phyloP scores from a whole-genome alignment of 2,113 vertebrate genomes.

The Phalacrocorax pelagicus region DNA sequence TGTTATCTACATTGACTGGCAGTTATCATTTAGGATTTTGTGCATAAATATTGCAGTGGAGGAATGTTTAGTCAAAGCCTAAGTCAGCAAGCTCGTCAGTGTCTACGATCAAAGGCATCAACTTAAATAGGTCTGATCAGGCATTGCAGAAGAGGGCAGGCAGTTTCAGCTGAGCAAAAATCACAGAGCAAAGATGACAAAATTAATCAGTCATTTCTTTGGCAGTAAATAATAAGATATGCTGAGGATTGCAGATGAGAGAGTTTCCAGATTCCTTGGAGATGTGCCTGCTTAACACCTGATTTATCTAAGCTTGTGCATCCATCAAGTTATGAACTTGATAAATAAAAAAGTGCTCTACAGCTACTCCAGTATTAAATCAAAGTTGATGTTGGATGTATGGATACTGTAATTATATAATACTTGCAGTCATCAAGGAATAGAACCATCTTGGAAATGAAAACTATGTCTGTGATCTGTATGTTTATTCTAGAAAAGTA shows the following conservation, averaged over 20 bases:
- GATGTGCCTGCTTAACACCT: conserved; percentile 75
- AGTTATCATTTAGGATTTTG: conserved; percentile 64
- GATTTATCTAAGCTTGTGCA: conserved; percentile 75
- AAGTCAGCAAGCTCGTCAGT: conserved; percentile 58
- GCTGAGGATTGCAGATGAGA: conserved; percentile 79
- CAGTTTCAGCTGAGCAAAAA: conserved; percentile 70
- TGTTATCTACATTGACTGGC: conserved; percentile 70
- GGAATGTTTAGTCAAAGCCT: conserved; percentile 69
- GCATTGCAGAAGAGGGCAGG: conserved; percentile 61
- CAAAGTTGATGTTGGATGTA: conserved; percentile 48
- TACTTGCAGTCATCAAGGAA: conserved; percentile 14
- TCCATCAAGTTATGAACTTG: conserved; percentile 75
- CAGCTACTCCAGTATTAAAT: conserved; percentile 68
- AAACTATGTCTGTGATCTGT: neutral
- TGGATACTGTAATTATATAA: conserved; percentile 37
- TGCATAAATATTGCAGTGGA: conserved; percentile 62
- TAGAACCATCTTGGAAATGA: neutral
- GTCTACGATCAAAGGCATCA: conserved; percentile 76
- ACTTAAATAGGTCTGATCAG: conserved; percentile 77
- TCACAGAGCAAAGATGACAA: conserved; percentile 78
- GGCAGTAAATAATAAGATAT: conserved; percentile 80
- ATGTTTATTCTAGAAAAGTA: neutral
- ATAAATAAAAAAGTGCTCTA: conserved; percentile 61
- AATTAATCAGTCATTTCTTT: conserved; percentile 80
- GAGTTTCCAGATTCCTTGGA: conserved; percentile 71